Evolutionary conservation across 2,888 invertebrate species (phyloP), one percentile per base, ranked within the genome.

Genomic region (Hyles lineata): DNA sequence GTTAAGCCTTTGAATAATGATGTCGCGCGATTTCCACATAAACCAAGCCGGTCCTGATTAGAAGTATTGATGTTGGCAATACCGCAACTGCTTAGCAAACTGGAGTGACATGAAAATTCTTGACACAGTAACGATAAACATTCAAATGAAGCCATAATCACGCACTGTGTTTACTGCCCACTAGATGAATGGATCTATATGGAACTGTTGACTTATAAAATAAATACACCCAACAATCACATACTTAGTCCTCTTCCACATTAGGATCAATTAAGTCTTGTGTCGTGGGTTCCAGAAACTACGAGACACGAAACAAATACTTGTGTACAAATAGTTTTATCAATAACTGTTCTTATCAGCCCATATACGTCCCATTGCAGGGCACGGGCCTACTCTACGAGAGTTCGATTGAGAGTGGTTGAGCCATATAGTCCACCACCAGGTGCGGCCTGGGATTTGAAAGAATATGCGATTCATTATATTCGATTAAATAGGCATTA

Each of bases 81-180:
- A 82, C 75, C 76, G 60, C 75, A 72, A 78, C 75, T 78, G 60
- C 74, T 74, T 75, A 11, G 67, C 74, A 78, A 80, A 78, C 77
- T 73, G 76, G 74, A 79, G 73, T 74, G 75, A 77, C 78, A 78
- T 79, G 80, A 80, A 82, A 82, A 81, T 78, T 76, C 81, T 84
- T 81, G 81, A 84, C 82, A 82, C 79, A 79, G 79, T 67, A 78
- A 77, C 74, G 85, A 88, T 88, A 87, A 81, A 81, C 83, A 88
- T 89, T 87, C 78, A 86, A 89, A 89, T 88, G 83, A 85, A 86
- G 82, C 79, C 77, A 75, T 85, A 85, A 83, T 83, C 80, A 77
- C 72, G 76, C 77, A 78, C 35, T 74, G 71, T 70, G 75, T 73
- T 75, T 73, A 73, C 70, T 73, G 72, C 52, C 67, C 73, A 70